Conservation (phyloP, 2,888 invertebrate species). For the Pterostichus niger region DNA sequence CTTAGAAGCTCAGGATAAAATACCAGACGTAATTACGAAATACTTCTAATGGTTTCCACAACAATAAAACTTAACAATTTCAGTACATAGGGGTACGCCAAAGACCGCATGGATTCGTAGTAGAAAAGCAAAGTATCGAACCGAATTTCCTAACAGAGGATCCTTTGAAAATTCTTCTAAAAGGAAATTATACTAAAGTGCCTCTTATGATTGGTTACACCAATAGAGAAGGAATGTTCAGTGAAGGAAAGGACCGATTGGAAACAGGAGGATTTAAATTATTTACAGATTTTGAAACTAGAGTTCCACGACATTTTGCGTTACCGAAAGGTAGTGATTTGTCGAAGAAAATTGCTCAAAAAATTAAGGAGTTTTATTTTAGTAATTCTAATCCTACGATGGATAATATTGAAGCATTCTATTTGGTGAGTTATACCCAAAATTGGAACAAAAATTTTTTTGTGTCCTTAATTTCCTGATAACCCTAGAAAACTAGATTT, state of each 20-base stretch:
- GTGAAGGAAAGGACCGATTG: conserved; percentile 33
- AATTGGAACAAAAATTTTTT: too few relatives aligned
- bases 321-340: conserved; percentile 64
- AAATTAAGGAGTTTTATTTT: conserved; percentile 77
- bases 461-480: too few relatives aligned
- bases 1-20: conserved; percentile 59
- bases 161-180: conserved; percentile 72
- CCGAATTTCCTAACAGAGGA: conserved; percentile 72
- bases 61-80: conserved; percentile 55
- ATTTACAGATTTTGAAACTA: conserved; percentile 64
- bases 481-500: too few relatives aligned
- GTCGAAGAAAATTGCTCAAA: conserved; percentile 74
- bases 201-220: conserved; percentile 74
- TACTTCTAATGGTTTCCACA: conserved; percentile 13
- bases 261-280: conserved; percentile 59
- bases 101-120: conserved; percentile 67
- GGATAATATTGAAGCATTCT: conserved; percentile 75
- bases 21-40: conserved; percentile 60
- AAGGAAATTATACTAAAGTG: conserved; percentile 73
- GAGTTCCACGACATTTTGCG: conserved; percentile 46
- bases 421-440: conserved; percentile 69
- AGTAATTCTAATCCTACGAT: conserved; percentile 75
- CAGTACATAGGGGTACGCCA: conserved; percentile 31
- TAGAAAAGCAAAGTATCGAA: conserved; percentile 70
- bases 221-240: conserved; percentile 72